Base-by-base conservation (phyloP, 2,113 vertebrate genomes). In the Prietella phreatophila region DNA sequence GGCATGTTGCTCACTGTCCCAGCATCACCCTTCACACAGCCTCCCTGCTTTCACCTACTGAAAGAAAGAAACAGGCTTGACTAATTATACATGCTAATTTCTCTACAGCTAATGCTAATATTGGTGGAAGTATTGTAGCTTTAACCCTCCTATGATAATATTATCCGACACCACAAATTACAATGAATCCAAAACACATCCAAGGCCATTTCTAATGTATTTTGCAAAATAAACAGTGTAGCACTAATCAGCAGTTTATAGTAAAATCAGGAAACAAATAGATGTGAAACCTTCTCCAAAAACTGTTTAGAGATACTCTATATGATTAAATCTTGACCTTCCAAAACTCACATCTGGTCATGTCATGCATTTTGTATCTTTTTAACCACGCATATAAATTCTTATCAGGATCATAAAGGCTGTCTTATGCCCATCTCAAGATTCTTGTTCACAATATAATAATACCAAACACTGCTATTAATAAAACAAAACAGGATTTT, bases 1-100 rank as follows among this genome's bases (percentile, higher is more conserved):
- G 36, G 63, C 89, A 90, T 91, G 85, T 53, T 63, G 50, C 60
- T 88, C 85, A 91, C 33, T 69, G 61, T 83, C 71, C 73, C 83
- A 78, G 87, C 90, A 90, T 90, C 83, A 85, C 87, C 82, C 33
- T 85, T 73, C 75, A 60, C 81, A 71, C 78, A 39, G 27, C 69
- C n/a, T 58, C 1, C 69, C 47, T 69, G 84, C 47, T 55, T 42
- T 36, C 8, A 87, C 86, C 89, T 88, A 53, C 65, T 79, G 8
- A 76, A 65, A 50, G 36, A 85, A 84, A 84, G 9, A 79, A 58
- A 75, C 2, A 86, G 15, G 5, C 50, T 22, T 15, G 20, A 55
- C 33, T 36, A 82, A 39, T 71, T 36, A 61, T 47, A 85, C 36
- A 39, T 17, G 11, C 0, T 30, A 61, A 82, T 33, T 19, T 33